Evolutionary conservation across 2,113 vertebrate species (phyloP).

Genomic region (Alethe diademata): DNA sequence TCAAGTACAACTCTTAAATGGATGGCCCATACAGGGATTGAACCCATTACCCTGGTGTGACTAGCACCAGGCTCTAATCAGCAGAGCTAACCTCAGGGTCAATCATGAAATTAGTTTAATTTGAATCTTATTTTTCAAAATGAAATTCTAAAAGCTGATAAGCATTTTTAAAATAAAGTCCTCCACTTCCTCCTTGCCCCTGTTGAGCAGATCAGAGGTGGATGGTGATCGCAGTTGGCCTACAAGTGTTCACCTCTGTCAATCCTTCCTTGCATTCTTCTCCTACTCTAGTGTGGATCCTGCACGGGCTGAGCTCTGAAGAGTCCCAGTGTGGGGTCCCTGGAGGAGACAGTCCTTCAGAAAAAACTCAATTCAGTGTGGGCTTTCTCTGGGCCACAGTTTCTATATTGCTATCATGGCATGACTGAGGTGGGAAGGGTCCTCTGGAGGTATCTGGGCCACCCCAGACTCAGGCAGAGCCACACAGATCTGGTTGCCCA

Average conservation of each 20-base stretch:
- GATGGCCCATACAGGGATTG: no score
- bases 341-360: not conserved
- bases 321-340: not conserved
- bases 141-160: not conserved
- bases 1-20: not conserved
- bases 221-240: not conserved
- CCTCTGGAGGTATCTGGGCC: not conserved
- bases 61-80: not conserved
- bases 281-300: not conserved
- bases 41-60: no score
- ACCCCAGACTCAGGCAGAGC: not conserved
- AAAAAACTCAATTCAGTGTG: not conserved
- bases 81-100: no score
- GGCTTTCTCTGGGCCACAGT: not conserved
- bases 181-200: not conserved
- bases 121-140: not conserved
- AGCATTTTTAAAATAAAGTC: not conserved
- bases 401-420: not conserved
- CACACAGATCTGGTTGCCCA: not conserved
- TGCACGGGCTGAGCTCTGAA: not conserved
- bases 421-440: not conserved
- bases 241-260: not conserved
- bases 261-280: not conserved
- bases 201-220: not conserved
- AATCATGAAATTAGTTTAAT: not conserved